Conservation (phyloP, 2,888 invertebrate species). For the Gymnocheta viridis region DNA sequence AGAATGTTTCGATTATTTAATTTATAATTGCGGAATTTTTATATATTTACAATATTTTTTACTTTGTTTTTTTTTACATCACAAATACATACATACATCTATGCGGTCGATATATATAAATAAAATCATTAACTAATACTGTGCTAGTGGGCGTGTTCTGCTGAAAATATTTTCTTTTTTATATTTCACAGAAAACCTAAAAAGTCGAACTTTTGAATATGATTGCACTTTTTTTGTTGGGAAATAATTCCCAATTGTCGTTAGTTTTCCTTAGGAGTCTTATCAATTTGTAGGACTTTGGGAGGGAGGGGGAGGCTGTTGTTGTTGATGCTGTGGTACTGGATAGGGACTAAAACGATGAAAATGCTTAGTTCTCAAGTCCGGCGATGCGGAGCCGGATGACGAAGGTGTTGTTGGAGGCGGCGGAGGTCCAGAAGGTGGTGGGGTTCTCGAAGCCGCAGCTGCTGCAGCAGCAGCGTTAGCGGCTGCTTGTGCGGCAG, state of each 20-base stretch:
- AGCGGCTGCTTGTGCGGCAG: conserved; percentile 78
- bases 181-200: conserved; percentile 3
- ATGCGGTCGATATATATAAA: conserved; percentile 15
- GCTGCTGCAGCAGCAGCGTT: conserved; percentile 76
- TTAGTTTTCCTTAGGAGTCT: background rate
- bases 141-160: conserved; percentile 35
- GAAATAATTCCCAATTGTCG: background rate
- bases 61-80: conserved; percentile 50
- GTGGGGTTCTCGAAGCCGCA: conserved; percentile 75
- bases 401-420: conserved; percentile 79
- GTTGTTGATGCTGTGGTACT: conserved; percentile 75
- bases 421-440: conserved; percentile 74
- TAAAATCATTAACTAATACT: conserved; percentile 59
- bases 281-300: conserved; percentile 69
- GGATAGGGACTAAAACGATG: conserved; percentile 79
- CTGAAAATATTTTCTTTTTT: conserved; percentile 21
- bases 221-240: conserved; percentile 58
- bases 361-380: conserved; percentile 80
- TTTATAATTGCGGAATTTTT: conserved; percentile 33
- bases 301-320: conserved; percentile 73
- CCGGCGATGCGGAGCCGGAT: conserved; percentile 81
- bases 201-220: conserved; percentile 7
- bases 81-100: conserved; percentile 39
- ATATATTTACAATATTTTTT: conserved; percentile 39
- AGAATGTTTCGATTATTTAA: conserved; percentile 41